Percentiles rank a stretch among this genome's conserved stretches.
phyloP scores from a whole-genome alignment of 2,113 vertebrate species.

The Sylvicapra grimmia region DNA sequence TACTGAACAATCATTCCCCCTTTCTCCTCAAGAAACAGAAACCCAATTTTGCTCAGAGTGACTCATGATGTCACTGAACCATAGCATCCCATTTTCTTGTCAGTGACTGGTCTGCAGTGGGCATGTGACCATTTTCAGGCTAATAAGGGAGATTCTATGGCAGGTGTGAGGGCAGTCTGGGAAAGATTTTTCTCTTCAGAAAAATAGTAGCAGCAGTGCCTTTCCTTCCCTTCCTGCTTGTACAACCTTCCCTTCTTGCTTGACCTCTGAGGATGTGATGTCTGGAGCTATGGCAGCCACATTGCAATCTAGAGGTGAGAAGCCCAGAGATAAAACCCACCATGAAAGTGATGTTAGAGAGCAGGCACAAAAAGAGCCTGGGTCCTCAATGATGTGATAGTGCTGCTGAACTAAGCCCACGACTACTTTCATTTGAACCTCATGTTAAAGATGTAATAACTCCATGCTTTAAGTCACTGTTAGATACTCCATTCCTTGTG shows the following conservation, averaged over 20 bases:
- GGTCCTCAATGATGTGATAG: neutral
- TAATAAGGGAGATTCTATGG: neutral
- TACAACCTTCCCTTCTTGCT: neutral
- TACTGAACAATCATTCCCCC: neutral
- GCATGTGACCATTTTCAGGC: neutral
- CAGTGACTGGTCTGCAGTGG: neutral
- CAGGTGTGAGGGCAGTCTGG: neutral
- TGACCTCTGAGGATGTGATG: conserved; percentile 4
- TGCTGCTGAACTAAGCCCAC: neutral
- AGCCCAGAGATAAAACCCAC: neutral
- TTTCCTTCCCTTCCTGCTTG: neutral
- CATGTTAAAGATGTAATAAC: neutral
- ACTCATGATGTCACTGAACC: neutral
- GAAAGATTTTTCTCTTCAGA: conserved; percentile 8
- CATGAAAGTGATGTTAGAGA: neutral
- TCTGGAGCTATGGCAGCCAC: conserved; percentile 18
- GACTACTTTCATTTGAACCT: neutral
- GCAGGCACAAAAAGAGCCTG: neutral
- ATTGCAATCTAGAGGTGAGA: conserved; percentile 24
- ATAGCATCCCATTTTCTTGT: neutral
- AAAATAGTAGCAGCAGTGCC: neutral
- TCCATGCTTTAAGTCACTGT: neutral
- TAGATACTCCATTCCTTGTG: neutral
- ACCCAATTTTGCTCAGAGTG: neutral
- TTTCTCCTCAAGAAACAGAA: neutral